A percentile compares a stretch with the other conserved stretches of the same genome.
Evolutionary conservation across 2,888 invertebrate species (phyloP).

Genomic region (Dryocosmus kuriphilus): DNA sequence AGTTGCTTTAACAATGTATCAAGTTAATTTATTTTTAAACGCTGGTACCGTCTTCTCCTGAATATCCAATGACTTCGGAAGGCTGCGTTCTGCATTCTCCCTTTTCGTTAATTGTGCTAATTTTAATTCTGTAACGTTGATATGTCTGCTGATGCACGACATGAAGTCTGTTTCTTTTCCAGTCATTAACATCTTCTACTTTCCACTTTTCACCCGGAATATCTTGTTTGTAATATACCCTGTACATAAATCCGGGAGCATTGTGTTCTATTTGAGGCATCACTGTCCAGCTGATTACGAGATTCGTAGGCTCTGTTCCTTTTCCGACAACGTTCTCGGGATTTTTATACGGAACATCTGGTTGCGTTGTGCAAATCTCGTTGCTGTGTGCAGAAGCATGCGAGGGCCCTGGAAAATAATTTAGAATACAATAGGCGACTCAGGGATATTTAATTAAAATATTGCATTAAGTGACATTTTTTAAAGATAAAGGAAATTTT

Average conservation of each 20-base stretch:
- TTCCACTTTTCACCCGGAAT: constrained; percentile 86
- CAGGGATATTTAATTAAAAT: too few species aligned
- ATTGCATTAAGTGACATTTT: background rate
- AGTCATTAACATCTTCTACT: constrained; percentile 87
- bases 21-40: background rate
- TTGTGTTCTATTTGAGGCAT: constrained; percentile 99
- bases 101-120: constrained; percentile 92
- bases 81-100: constrained; percentile 92
- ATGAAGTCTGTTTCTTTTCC: constrained; percentile 84
- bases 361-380: constrained; percentile 88
- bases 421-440: background rate
- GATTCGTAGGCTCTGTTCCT: constrained; percentile 91
- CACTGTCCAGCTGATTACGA: constrained; percentile 96
- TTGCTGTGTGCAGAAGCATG: constrained; percentile 90
- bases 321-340: constrained; percentile 95
- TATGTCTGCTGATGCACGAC: constrained; percentile 93
- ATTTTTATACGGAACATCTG: constrained; percentile 94
- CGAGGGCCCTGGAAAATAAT: constrained; percentile 81
- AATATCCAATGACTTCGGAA: constrained; percentile 90
- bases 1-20: too few species aligned
- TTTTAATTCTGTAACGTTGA: constrained; percentile 93
- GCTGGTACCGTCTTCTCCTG: constrained; percentile 90
- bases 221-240: constrained; percentile 91
- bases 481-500: too few species aligned
- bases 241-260: constrained; percentile 95